These are phyloP conservation scores for Acanthisitta chloris DNA, from an alignment of 2,113 vertebrate species.

Conservation along the genomic window DNA sequence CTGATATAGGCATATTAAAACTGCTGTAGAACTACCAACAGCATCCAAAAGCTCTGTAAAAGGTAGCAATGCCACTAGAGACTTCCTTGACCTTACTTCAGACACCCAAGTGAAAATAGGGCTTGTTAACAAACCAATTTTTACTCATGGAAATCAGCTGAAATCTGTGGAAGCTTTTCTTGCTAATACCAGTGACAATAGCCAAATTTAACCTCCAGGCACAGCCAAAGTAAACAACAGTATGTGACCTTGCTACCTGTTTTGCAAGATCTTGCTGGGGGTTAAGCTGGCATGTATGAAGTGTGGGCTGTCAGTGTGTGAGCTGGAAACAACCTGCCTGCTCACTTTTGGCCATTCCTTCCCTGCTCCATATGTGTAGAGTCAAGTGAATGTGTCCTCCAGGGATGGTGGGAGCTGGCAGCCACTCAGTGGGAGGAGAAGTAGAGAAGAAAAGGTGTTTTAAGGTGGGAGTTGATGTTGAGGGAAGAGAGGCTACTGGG, in stretches of 20 bases:
- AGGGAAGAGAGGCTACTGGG: not conserved
- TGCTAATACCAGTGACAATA: not conserved
- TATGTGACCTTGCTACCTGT: not conserved
- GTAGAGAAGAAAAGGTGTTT: not conserved
- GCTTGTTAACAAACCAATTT: not conserved
- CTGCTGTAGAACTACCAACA: not conserved
- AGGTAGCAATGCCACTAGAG: not conserved
- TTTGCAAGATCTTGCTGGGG: not conserved
- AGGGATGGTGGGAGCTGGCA: not conserved
- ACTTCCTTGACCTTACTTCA: not conserved
- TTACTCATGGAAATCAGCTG: not conserved
- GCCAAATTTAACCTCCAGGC: not conserved
- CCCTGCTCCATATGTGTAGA: accelerated
- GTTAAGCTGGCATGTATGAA: not conserved
- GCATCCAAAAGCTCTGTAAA: not conserved
- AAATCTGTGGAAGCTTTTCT: not conserved
- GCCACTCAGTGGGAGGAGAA: not conserved
- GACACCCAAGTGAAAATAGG: not conserved
- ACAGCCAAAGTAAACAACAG: not conserved
- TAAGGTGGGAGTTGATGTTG: not conserved
- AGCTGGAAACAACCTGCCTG: not conserved
- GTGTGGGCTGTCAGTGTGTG: not conserved
- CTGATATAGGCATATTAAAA: not conserved
- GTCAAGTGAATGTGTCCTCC: not conserved
- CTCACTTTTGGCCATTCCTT: not conserved